Base-by-base conservation (phyloP, 2,113 vertebrate genomes). In the Peucedramus taeniatus region DNA sequence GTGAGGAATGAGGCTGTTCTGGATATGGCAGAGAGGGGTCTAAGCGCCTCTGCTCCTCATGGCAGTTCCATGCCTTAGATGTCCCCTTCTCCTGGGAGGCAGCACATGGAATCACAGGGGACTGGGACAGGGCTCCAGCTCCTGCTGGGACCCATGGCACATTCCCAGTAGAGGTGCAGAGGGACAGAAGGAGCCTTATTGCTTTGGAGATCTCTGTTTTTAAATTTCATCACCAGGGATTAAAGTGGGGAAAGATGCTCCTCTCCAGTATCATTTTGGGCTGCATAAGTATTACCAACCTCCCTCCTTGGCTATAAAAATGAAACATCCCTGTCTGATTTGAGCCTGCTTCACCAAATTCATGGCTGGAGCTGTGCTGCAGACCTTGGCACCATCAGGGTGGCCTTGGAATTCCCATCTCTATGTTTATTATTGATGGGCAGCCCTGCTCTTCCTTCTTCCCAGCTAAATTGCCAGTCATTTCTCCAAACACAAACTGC, bases 231-330 rank as follows among this genome's bases (percentile, higher is more conserved):
- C 81, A 65, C 66, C 12, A 61, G 70, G 75, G 63, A 84, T 79
- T 91, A 39, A 76, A 56, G 12, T 0, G 3, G 13, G 35, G 31
- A 30, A 39, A 11, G 40, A 77, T 10, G 18, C n/a, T 89, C 50
- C 59, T 92, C 57, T 84, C 30, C 54, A 78, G 61, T 42, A 10
- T 37, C 71, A 15, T 80, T 61, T 69, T 13, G 59, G 47, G 39
- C 31, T 39, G 59, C 39, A 1, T 66, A 74, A 90, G 15, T 45
- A 35, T 70, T 63, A 79, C 15, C 77, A 49, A 21, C 49, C 81
- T 71, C 83, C 42, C 37, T 81, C 70, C 53, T 70, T 75, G 83
- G 86, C 56, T 70, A 30, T 54, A 64, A 70, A 85, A 95, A 81
- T 60, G 74, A 87, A 90, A 64, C 33, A 76, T 47, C 50, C 27